Conservation (phyloP, 2,797 vertebrate species). For the Acridotheres tristis region DNA sequence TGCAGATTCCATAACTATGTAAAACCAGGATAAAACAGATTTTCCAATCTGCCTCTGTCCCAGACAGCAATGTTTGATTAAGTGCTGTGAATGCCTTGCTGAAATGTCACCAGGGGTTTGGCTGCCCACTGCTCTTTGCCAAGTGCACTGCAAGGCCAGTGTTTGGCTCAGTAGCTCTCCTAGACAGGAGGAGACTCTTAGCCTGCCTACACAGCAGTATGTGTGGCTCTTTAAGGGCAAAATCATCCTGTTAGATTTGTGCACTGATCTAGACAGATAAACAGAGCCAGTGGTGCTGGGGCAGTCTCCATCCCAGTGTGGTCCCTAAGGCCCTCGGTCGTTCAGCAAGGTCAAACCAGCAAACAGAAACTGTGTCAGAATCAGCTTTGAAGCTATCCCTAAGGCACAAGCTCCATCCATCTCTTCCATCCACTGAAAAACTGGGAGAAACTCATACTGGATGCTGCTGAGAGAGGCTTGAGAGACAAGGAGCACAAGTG, state of each 20-base stretch:
- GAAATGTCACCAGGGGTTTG: background rate
- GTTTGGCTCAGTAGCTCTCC: background rate
- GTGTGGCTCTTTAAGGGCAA: constrained; percentile 16
- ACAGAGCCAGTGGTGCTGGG: background rate
- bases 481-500: background rate
- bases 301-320: background rate
- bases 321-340: constrained; percentile 2
- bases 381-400: constrained; percentile 45
- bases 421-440: background rate
- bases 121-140: background rate
- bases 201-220: background rate
- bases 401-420: constrained; percentile 19
- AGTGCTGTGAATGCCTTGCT: background rate
- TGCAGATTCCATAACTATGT: background rate
- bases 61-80: background rate
- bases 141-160: fast-evolving
- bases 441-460: background rate
- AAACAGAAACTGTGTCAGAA: constrained; percentile 51
- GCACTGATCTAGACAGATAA: constrained; percentile 51
- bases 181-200: background rate
- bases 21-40: background rate
- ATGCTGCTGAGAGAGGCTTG: background rate
- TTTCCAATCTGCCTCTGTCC: background rate
- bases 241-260: background rate
- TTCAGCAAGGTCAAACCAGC: constrained; percentile 55